Percentiles rank a stretch among this genome's conserved stretches.
Evolutionary conservation across 2,888 invertebrate species (phyloP).

Genomic region (Ochropleura leucogaster): DNA sequence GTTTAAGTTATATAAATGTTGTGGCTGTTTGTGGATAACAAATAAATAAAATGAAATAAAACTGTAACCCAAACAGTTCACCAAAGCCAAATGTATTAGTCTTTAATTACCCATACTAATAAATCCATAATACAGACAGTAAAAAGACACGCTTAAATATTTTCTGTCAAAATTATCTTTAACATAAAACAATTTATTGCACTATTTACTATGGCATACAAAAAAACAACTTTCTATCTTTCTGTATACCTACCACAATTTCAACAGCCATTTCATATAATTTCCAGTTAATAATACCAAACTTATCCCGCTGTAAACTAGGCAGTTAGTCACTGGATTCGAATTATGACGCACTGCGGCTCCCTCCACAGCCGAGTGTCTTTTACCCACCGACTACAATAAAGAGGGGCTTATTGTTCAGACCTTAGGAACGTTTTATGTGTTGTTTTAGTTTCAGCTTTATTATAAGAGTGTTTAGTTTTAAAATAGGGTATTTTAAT

Average conservation of each 20-base stretch:
- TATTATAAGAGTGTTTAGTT: slow-evolving; percentile 24
- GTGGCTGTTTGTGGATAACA: too few relatives aligned
- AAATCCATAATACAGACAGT: too few relatives aligned
- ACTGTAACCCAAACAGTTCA: too few relatives aligned
- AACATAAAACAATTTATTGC: not conserved
- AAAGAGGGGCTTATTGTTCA: slow-evolving; percentile 56
- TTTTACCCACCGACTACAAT: slow-evolving; percentile 48
- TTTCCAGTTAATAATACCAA: slow-evolving; percentile 22
- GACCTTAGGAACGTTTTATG: slow-evolving; percentile 37
- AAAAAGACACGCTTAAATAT: too few relatives aligned
- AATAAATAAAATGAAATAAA: too few relatives aligned
- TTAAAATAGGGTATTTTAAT: slow-evolving; percentile 25
- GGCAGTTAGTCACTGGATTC: slow-evolving; percentile 41
- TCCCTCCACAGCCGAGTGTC: slow-evolving; percentile 50
- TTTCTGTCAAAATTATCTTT: not conserved
- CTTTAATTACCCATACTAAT: too few relatives aligned
- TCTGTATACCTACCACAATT: not conserved
- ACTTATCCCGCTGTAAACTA: slow-evolving; percentile 43
- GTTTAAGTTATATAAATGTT: too few relatives aligned
- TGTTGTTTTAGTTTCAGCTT: slow-evolving; percentile 47
- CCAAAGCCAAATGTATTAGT: too few relatives aligned
- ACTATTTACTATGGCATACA: not conserved
- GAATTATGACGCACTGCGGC: slow-evolving; percentile 74
- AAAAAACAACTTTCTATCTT: not conserved
- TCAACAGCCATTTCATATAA: not conserved